Conservation (phyloP, 2,113 vertebrate species). For the Apeltes quadracus region DNA sequence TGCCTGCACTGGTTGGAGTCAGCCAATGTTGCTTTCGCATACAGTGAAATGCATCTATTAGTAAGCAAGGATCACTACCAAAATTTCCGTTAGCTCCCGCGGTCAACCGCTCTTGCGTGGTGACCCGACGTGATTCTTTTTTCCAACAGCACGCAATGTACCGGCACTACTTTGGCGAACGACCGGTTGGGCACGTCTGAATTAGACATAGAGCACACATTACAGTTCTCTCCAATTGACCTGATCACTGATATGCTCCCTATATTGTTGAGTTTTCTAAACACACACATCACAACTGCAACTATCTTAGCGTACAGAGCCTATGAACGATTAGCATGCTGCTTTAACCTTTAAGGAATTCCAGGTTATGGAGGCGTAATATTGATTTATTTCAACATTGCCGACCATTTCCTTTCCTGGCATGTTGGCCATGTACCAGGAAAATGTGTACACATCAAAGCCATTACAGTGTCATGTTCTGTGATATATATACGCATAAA, state of each 20-base stretch:
- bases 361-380: conserved; percentile 10
- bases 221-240: background rate
- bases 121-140: background rate
- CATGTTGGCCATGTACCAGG: conserved; percentile 43
- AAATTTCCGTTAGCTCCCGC: too few relatives aligned
- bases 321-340: conserved; percentile 16
- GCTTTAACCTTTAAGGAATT: conserved; percentile 36
- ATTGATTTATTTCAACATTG: conserved; percentile 13
- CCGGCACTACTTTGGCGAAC: too few relatives aligned
- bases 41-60: too few relatives aligned
- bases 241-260: background rate
- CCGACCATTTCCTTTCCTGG: conserved; percentile 20
- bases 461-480: conserved; percentile 71
- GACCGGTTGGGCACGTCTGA: too few relatives aligned
- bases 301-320: conserved; percentile 49
- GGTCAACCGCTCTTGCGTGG: too few relatives aligned
- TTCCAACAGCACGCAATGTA: too few relatives aligned
- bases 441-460: conserved; percentile 69
- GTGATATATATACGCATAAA: conserved; percentile 46
- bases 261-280: conserved; percentile 17
- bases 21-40: too few relatives aligned
- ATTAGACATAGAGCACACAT: background rate
- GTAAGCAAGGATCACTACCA: too few relatives aligned
- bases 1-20: too few relatives aligned
- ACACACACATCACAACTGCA: conserved; percentile 32